These are phyloP conservation scores for Silurus lanzhouensis DNA, from an alignment of 2,797 vertebrate genomes.

Conservation along the genomic window DNA sequence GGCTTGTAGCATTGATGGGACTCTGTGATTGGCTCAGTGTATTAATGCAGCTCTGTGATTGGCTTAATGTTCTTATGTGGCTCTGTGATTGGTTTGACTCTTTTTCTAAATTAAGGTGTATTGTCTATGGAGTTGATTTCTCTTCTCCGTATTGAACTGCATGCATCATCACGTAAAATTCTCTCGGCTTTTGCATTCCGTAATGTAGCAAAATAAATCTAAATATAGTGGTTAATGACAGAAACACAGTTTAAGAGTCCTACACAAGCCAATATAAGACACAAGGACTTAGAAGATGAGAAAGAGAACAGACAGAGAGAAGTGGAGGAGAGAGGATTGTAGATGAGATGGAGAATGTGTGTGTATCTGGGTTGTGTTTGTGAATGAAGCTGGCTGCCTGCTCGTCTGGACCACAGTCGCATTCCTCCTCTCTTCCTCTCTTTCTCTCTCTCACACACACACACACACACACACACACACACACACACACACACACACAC, in stretches of 20 bases:
- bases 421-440: constrained; percentile 23
- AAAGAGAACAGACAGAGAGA: background rate
- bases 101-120: too few species aligned
- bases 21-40: too few species aligned
- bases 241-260: background rate
- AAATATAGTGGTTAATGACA: background rate
- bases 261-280: background rate
- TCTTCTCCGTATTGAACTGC: background rate
- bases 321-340: background rate
- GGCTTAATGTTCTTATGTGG: too few species aligned
- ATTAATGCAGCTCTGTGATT: too few species aligned
- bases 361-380: constrained; percentile 26
- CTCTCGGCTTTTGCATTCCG: background rate
- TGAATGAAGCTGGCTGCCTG: constrained; percentile 47
- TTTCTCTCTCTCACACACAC: constrained; percentile 41
- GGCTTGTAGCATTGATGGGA: too few species aligned
- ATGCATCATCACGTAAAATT: background rate
- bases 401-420: constrained; percentile 48
- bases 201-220: background rate
- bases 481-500: constrained; percentile 34
- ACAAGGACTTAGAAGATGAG: constrained; percentile 3
- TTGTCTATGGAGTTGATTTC: too few species aligned
- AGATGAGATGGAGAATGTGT: constrained; percentile 1
- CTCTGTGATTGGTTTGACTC: too few species aligned
- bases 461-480: constrained; percentile 39